Evolutionary conservation across 2,888 invertebrate genomes (phyloP), one percentile per base, ranked within the genome.

Genomic region (Slavum lentiscoides): DNA sequence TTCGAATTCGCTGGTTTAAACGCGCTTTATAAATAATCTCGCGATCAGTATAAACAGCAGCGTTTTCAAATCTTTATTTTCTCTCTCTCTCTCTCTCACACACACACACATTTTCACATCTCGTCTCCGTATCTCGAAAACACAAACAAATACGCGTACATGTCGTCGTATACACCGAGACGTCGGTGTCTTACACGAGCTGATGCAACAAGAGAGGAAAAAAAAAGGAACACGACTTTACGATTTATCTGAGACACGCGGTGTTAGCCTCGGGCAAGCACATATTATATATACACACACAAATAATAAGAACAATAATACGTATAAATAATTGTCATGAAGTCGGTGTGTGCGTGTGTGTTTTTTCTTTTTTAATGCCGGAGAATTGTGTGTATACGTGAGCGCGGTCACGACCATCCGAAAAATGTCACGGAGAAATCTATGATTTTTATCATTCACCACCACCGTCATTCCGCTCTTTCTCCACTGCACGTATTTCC

Each of bases 371-470:
- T 80, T 62, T 39, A 80, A 30, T 30, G 62, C 64, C 62, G 58
- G 21, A 21, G 9, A 67, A 80, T 70, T 70, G 69, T 80, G 77
- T 70, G 67, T 69, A 49, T 77, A 69, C 68, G n/a, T 49, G 53
- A 39, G 61, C 55, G 70, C 55, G 70, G 77, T 80, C 77, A 80
- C 77, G 77, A 80, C 77, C 70, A 55, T 70, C 70, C 70, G 62
- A 70, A 80, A 80, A 80, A 80, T 80, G 77, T 80, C 77, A 80
- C 77, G 77, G 64, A 80, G 77, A 80, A 80, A 77, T 69, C 76
- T 77, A 77, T 49, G 77, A 80, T 80, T 80, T 70, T 80, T 80
- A 80, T 80, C 77, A 30, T 30, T 30, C 30, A 30, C 30, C 30
- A 30, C n/a, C n/a, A n/a, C n/a, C n/a, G 37, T n/a, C 19, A 13